phyloP scores from a whole-genome alignment of 92 coral and sea anemone genomes.

The Phenganax marumi region DNA sequence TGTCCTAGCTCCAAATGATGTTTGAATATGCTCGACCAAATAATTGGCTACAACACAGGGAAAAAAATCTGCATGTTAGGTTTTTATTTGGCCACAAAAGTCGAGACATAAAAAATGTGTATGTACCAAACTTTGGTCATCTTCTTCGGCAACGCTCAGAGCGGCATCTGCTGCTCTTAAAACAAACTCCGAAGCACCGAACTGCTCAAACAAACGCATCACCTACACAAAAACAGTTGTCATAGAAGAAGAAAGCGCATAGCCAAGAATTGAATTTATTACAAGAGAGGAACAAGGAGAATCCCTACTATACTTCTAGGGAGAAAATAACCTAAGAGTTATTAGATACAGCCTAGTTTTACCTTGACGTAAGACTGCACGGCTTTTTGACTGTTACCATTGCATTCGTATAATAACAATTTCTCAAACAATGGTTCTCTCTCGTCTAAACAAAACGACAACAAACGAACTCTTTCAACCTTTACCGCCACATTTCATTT shows the following conservation, averaged over 20 bases:
- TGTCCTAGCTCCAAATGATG: conserved; percentile 92
- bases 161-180: conserved; percentile 79
- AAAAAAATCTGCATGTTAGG: background rate
- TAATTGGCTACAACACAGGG: conserved; percentile 67
- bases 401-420: conserved; percentile 69
- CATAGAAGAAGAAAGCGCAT: background rate
- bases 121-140: conserved; percentile 86
- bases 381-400: conserved; percentile 52
- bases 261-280: background rate
- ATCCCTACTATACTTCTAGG: too few relatives aligned
- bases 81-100: background rate
- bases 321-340: too few relatives aligned
- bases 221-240: conserved; percentile 51
- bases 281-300: background rate
- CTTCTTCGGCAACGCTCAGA: conserved; percentile 68
- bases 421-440: conserved; percentile 60
- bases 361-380: conserved; percentile 93
- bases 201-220: conserved; percentile 94
- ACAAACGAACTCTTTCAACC: background rate
- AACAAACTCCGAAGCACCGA: conserved; percentile 86
- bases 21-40: conserved; percentile 95
- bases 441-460: conserved; percentile 52
- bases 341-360: background rate
- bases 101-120: background rate
- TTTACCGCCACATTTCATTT: too few relatives aligned